Evolutionary conservation across 2,113 vertebrate species (phyloP).

Genomic region (Dromiciops gliroides): DNA sequence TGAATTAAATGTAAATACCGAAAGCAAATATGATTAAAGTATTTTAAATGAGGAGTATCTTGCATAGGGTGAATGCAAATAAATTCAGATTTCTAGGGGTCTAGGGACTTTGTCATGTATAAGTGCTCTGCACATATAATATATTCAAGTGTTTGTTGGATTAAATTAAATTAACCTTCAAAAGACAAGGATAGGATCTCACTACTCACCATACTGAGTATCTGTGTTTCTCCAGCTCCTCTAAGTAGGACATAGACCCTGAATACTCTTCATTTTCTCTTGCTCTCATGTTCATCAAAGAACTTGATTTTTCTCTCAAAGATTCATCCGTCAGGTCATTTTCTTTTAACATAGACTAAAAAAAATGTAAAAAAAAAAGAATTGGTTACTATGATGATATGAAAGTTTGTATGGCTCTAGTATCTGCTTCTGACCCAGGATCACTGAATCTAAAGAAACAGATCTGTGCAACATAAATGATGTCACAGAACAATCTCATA

Average conservation of each 20-base stretch:
- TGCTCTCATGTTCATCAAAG: neutral
- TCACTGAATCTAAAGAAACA: neutral
- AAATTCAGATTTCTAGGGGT: too few species aligned
- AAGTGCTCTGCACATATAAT: too few species aligned
- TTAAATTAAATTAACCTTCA: neutral
- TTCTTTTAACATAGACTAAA: conserved; percentile 30
- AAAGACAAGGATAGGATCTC: neutral
- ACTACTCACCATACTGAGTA: conserved; percentile 84
- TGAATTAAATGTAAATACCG: too few species aligned
- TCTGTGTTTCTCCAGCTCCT: conserved; percentile 82
- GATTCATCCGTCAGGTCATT: conserved; percentile 37
- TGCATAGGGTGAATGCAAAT: too few species aligned
- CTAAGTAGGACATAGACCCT: conserved; percentile 65
- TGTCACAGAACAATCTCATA: neutral
- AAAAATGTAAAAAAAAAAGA: neutral
- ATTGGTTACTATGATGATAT: neutral
- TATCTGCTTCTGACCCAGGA: neutral
- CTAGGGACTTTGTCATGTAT: too few species aligned
- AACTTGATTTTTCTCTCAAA: conserved; percentile 47
- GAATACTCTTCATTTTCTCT: conserved; percentile 57
- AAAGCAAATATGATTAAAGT: too few species aligned
- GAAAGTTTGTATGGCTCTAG: neutral
- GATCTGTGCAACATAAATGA: neutral
- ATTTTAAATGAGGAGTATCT: too few species aligned
- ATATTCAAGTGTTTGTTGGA: neutral